Percentiles rank a stretch among this genome's conserved stretches.
phyloP scores from a whole-genome alignment of 2,113 vertebrate species.

The Vulpes ferrilata region DNA sequence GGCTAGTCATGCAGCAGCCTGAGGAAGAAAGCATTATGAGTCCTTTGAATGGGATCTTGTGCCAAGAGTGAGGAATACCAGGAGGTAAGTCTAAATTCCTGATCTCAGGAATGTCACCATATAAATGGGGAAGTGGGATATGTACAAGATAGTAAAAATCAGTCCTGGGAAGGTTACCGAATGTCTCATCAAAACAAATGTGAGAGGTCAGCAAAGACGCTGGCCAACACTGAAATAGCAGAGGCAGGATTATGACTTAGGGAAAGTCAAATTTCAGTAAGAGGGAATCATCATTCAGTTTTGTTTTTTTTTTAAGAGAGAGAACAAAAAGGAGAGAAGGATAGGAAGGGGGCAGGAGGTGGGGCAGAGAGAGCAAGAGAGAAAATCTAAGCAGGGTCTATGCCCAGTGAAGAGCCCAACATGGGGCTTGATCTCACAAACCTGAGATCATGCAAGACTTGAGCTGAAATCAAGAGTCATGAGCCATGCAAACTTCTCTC shows the following conservation, averaged over 20 bases:
- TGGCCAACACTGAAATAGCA: fast-evolving
- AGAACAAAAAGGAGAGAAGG: no score
- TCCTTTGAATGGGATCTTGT: not conserved
- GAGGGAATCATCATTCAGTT: not conserved
- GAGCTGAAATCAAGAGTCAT: not conserved
- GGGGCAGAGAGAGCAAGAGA: not conserved
- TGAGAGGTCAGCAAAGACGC: not conserved
- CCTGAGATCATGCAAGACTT: not conserved
- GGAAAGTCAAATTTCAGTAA: not conserved
- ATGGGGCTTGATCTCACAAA: not conserved
- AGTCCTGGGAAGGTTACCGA: fast-evolving
- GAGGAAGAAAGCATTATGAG: not conserved
- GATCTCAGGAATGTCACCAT: not conserved
- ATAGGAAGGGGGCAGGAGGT: no score
- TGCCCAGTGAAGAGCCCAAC: not conserved
- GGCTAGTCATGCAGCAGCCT: not conserved
- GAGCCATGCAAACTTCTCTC: not conserved
- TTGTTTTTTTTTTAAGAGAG: no score
- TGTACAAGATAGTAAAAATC: not conserved
- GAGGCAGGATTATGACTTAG: not conserved
- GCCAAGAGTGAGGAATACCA: not conserved
- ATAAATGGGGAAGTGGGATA: not conserved
- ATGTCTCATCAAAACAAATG: not conserved
- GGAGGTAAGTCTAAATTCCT: not conserved
- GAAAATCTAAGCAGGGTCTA: not conserved